phyloP scores from a whole-genome alignment of 2,888 invertebrate species.

The Acanthosepion esculentum region DNA sequence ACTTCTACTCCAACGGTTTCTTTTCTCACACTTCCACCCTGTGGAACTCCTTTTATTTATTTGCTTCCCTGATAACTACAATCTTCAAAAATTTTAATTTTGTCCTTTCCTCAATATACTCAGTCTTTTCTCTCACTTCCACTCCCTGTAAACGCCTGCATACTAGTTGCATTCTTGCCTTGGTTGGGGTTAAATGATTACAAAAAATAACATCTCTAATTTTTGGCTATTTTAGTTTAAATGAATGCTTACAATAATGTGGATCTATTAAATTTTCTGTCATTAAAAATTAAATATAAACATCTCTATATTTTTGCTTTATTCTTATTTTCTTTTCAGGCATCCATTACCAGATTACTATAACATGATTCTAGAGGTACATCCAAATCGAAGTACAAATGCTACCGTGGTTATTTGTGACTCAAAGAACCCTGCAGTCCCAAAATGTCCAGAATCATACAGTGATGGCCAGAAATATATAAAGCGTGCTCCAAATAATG shows the following conservation, averaged over 20 bases:
- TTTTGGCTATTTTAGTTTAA: too few relatives aligned
- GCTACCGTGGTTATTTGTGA: constrained; percentile 68
- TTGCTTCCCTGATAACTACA: too few relatives aligned
- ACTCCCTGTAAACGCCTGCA: too few relatives aligned
- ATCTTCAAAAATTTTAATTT: too few relatives aligned
- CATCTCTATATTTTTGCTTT: background rate
- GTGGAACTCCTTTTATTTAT: too few relatives aligned
- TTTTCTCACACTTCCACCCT: too few relatives aligned
- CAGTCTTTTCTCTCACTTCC: too few relatives aligned
- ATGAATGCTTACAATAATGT: background rate
- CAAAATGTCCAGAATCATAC: constrained; percentile 65
- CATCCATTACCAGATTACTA: constrained; percentile 72
- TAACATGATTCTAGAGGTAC: constrained; percentile 67
- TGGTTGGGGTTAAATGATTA: too few relatives aligned
- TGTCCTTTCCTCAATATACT: too few relatives aligned
- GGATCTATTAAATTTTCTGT: background rate
- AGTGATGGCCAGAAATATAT: constrained; percentile 68
- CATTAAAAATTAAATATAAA: background rate
- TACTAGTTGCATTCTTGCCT: too few relatives aligned
- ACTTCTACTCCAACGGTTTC: too few relatives aligned
- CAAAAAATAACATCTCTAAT: too few relatives aligned
- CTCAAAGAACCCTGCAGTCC: constrained; percentile 61
- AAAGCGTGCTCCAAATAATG: constrained; percentile 62
- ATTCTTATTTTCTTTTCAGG: constrained; percentile 56
- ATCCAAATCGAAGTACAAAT: constrained; percentile 64